Evolutionary conservation across 2,888 invertebrate genomes (phyloP), one percentile per base, ranked within the genome.

Genomic region (Agrilus mali): DNA sequence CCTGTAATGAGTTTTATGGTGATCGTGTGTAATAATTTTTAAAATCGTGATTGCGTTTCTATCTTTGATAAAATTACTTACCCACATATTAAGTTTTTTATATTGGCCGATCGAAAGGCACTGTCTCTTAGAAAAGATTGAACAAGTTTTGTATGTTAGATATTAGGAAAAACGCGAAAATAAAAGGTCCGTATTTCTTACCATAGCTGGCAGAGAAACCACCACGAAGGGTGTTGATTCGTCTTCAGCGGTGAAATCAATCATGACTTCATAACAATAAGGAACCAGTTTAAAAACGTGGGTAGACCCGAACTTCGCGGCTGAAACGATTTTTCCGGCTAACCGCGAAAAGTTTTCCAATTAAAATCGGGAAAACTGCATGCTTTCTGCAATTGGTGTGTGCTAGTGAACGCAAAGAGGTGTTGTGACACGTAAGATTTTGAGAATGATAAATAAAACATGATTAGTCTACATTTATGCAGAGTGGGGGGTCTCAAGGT

Each of bases 191-290:
- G 13, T 13, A 2, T 27, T 8, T 4, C 58, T 61, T 67, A 78
- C 76, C 66, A 72, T 72, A 50, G 75, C 76, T 38, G 81, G 80
- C 56, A 79, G 68, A 43, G 79, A 74, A 60, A 82, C 72, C 59
- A 82, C 76, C 55, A 78, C 72, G 65, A 81, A 82, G 33, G 77
- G 70, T 38, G 75, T 73, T 59, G 79, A 78, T 54, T 80, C 80
- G 65, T 80, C 46, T 32, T 48, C 80, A 63, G 65, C 59, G 35
- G 59, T 58, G 48, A 60, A 60, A 53, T 63, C 60, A 44, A 64
- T 50, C 66, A 66, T 66, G 45, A 46, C 43, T 41, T 16, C 36
- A 33, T 22, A 33, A 33, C 13, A 20, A 14, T 22, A 33, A 22
- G 37, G 6, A 37, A 37, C 7, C 37, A 27, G 27, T 27, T 27